Percentiles rank a stretch among this genome's conserved stretches.
Conservation (phyloP, 2,888 invertebrate genomes). For the Parnassius glacialis region DNA sequence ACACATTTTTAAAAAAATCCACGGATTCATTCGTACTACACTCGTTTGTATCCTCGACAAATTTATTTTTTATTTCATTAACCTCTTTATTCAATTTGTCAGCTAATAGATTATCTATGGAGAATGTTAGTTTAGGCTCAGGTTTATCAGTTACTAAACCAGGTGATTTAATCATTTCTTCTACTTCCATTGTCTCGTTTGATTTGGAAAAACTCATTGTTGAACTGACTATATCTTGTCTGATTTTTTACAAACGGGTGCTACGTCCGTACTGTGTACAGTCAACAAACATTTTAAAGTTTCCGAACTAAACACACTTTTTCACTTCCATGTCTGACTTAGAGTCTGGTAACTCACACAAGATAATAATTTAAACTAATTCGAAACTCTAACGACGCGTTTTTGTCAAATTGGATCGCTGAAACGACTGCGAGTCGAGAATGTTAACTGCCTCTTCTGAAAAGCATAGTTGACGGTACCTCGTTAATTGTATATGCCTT, state of each 20-base stretch:
- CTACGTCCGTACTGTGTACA: conserved; percentile 38
- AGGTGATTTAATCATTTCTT: conserved; percentile 35
- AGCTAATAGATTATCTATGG: conserved; percentile 67
- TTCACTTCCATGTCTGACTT: conserved; percentile 29
- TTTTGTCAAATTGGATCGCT: conserved; percentile 75
- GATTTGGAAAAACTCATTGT: conserved; percentile 29
- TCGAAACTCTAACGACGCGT: conserved; percentile 67
- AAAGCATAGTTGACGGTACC: conserved; percentile 54
- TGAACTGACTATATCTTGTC: conserved; percentile 1
- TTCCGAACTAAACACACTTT: conserved; percentile 31
- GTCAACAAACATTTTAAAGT: conserved; percentile 39
- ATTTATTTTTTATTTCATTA: conserved; percentile 20
- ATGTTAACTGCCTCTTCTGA: conserved; percentile 71
- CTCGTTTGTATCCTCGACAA: conserved; percentile 25
- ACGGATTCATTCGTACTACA: conserved; percentile 17
- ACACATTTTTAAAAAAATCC: conserved; percentile 30
- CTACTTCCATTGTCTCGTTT: conserved; percentile 46
- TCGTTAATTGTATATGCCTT: conserved; percentile 33
- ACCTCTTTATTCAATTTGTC: conserved; percentile 52
- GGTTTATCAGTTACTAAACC: conserved; percentile 48
- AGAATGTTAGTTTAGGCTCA: conserved; percentile 64
- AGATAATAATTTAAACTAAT: conserved; percentile 67
- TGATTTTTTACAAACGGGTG: conserved; percentile 9
- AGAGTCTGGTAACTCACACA: conserved; percentile 41
- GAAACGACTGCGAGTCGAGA: conserved; percentile 60